Base-by-base conservation (phyloP, 2,888 invertebrate species). In the Pogonocherus hispidulus region DNA sequence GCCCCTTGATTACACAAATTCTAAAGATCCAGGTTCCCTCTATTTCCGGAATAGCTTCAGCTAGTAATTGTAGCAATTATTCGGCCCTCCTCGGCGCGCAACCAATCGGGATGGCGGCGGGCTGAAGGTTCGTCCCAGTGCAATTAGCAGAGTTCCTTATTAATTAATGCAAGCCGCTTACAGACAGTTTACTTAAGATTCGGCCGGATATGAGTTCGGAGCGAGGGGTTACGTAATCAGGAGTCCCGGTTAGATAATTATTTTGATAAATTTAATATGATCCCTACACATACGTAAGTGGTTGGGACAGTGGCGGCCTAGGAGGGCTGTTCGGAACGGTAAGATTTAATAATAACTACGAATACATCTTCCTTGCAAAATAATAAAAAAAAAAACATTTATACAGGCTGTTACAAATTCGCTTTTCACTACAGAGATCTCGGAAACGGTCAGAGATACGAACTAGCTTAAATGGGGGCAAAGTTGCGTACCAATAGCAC, bases 141-240 rank as follows among this genome's bases (percentile, higher is more conserved):
- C 85, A 85, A 85, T 85, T 85, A 85, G 85, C 83, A 80, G 80
- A 84, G 84, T 84, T 85, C 84, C 85, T 85, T 85, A 85, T 85
- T 85, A 85, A 85, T 85, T 85, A 85, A 85, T 84, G 83, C 82
- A 81, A 84, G 83, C 83, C 83, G 83, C 84, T 84, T 84, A 81
- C 82, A 83, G 83, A 83, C 83, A 84, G 84, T 83, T 84, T 84
- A 83, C 83, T 83, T 82, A 84, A 84, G 83, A 84, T 83, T 82
- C 77, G 81, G 78, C 82, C 82, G 83, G 83, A 82, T 82, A 82
- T 84, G 81, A 82, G 80, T 76, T 76, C 70, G 59, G 69, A 62
- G 69, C 32, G 66, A 65, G 73, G 74, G 70, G 78, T 76, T 80
- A 78, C 79, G 80, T 82, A 83, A 82, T 83, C 82, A 81, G 79